Evolutionary conservation across 2,888 invertebrate genomes (phyloP).

Genomic region (Drosophila mayaguana): DNA sequence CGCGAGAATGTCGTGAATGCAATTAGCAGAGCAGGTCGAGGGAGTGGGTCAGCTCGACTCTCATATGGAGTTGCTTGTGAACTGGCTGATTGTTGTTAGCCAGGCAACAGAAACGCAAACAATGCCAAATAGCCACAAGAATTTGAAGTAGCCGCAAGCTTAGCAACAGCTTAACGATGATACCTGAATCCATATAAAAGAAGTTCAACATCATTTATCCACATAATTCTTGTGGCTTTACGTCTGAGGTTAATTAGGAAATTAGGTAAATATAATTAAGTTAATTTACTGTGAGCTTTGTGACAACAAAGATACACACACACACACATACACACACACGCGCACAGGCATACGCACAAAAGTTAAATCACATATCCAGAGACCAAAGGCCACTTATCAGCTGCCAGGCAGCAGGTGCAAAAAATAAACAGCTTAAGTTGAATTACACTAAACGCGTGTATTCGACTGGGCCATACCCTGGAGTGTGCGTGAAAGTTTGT

Average conservation of each 20-base stretch:
- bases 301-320: conserved; percentile 41
- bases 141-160: conserved; percentile 21
- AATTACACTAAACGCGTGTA: background rate
- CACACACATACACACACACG: conserved; percentile 34
- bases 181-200: conserved; percentile 34
- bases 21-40: conserved; percentile 47
- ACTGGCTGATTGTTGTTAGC: conserved; percentile 21
- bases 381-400: conserved; percentile 52
- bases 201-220: conserved; percentile 36
- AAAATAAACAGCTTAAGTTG: conserved; percentile 32
- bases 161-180: conserved; percentile 23
- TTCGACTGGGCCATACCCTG: conserved; percentile 15
- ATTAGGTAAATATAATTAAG: conserved; percentile 78
- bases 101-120: conserved; percentile 12
- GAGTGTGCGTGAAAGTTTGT: background rate
- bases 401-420: conserved; percentile 48
- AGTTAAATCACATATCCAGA: conserved; percentile 63
- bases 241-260: conserved; percentile 71
- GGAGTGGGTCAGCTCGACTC: background rate
- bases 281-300: conserved; percentile 62
- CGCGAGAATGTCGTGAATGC: conserved; percentile 61
- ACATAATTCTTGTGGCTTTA: conserved; percentile 63
- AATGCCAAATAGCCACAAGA: background rate
- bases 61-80: conserved; percentile 23
- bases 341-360: conserved; percentile 32